Conservation (phyloP, 1,140 invertebrate species). For the Pachyrhynchus sulphureomaculatus region DNA sequence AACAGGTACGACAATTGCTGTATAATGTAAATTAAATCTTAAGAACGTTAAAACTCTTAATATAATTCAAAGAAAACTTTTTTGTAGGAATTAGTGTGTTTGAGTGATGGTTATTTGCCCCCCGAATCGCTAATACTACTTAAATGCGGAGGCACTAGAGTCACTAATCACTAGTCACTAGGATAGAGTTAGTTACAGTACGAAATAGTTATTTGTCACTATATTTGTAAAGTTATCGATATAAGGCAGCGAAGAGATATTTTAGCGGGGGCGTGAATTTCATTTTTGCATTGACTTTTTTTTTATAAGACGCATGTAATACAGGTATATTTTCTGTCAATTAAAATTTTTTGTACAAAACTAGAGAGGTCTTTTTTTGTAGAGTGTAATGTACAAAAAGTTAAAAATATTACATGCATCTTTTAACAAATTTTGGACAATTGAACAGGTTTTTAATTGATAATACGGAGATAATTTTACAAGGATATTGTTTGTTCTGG, state of each 20-base stretch:
- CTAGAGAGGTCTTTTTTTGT: neutral
- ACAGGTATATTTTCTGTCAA: too few species aligned
- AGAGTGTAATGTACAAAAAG: too few species aligned
- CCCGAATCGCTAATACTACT: constrained; percentile 43
- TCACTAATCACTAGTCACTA: constrained; percentile 41
- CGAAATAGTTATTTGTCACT: constrained; percentile 47
- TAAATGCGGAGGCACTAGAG: constrained; percentile 48
- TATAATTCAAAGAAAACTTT: too few species aligned
- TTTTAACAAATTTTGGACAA: too few species aligned
- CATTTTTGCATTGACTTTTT: neutral
- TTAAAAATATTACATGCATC: neutral
- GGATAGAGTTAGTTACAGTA: constrained; percentile 40
- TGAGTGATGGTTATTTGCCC: constrained; percentile 2
- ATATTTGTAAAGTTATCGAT: constrained; percentile 39
- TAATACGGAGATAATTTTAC: neutral
- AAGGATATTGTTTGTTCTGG: neutral
- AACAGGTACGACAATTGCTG: too few species aligned
- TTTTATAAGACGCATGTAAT: neutral
- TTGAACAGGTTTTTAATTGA: too few species aligned
- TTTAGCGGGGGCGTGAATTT: constrained; percentile 31
- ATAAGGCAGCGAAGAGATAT: constrained; percentile 50
- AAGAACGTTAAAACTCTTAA: too few species aligned
- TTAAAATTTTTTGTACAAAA: too few species aligned
- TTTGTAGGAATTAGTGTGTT: too few species aligned
- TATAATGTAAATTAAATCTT: too few species aligned